A percentile compares a stretch with the other conserved stretches of the same genome.
These are phyloP conservation scores for Myodes glareolus DNA, from an alignment of 2,113 vertebrate species.

Conservation along the genomic window DNA sequence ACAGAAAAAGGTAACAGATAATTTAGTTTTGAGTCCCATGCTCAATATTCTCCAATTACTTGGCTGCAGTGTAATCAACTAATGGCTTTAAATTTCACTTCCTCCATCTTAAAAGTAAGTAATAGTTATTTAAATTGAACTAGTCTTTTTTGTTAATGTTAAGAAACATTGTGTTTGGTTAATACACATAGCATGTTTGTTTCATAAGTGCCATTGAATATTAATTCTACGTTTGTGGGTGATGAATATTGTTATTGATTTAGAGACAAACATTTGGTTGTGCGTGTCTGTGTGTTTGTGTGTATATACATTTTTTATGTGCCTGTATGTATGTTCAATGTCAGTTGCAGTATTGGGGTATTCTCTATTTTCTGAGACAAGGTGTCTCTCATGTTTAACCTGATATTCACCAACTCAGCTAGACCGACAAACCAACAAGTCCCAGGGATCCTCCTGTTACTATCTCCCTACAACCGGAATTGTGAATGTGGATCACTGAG, in stretches of 20 bases:
- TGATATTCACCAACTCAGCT: neutral
- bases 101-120: neutral
- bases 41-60: neutral
- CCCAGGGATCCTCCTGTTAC: neutral
- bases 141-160: neutral
- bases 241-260: neutral
- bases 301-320: neutral
- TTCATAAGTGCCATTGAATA: neutral
- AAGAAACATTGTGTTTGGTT: neutral
- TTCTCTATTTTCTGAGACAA: neutral
- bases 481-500: neutral
- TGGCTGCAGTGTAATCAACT: neutral
- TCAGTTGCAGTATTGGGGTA: neutral
- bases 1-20: neutral
- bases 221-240: neutral
- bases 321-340: too few relatives aligned
- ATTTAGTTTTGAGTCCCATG: constrained; percentile 5
- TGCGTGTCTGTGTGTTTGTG: neutral
- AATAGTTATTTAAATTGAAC: neutral
- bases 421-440: too few relatives aligned
- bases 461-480: too few relatives aligned
- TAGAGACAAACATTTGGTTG: neutral
- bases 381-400: neutral
- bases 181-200: neutral
- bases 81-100: constrained; percentile 1